These are phyloP conservation scores for Corapipo altera DNA, from an alignment of 2,113 vertebrate genomes.

Conservation along the genomic window DNA sequence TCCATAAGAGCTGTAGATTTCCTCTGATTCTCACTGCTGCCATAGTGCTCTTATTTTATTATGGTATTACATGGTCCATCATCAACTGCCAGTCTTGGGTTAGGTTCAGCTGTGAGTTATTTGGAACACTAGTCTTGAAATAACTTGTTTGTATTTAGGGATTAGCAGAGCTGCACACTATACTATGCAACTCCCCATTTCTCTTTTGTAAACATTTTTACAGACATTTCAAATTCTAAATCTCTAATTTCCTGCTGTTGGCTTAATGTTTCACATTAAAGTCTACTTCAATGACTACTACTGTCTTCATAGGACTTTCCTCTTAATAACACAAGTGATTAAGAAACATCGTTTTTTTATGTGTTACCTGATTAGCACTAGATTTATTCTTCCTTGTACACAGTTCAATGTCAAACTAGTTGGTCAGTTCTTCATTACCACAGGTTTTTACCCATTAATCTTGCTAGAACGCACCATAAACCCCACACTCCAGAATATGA, in stretches of 20 bases:
- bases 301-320: background rate
- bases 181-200: slow-evolving; percentile 25
- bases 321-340: background rate
- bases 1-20: background rate
- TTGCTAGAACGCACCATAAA: background rate
- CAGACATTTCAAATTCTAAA: background rate
- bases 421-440: background rate
- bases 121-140: slow-evolving; percentile 14
- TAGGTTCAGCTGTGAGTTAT: background rate
- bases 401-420: background rate
- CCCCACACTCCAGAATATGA: background rate
- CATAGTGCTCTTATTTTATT: background rate
- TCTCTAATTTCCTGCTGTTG: background rate
- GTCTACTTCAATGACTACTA: background rate
- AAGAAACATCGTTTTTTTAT: background rate
- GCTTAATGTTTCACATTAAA: background rate
- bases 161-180: slow-evolving; percentile 8
- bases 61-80: background rate
- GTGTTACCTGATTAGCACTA: background rate
- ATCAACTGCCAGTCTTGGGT: background rate
- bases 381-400: background rate
- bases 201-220: slow-evolving; percentile 16
- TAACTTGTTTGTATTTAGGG: background rate
- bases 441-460: background rate
- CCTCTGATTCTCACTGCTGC: background rate